Percentiles rank a stretch among this genome's conserved stretches.
Conservation (phyloP, 37 sponge, comb jelly and placozoan species). For the Halichondria panicea region DNA sequence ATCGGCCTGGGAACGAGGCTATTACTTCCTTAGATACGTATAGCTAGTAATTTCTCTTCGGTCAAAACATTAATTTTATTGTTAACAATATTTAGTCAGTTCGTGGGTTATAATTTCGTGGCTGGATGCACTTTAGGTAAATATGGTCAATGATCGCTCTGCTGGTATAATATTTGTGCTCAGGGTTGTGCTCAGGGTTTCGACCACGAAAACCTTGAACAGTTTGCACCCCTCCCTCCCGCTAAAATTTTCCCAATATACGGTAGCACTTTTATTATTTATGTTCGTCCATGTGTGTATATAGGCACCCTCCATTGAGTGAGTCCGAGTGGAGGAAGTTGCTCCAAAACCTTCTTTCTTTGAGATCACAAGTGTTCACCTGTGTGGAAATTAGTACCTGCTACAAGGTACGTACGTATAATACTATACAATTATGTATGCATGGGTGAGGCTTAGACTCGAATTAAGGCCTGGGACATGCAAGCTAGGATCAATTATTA, state of each 20-base stretch:
- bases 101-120: too few relatives aligned
- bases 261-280: not conserved
- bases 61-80: too few relatives aligned
- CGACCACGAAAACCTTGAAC: too few relatives aligned
- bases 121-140: too few relatives aligned
- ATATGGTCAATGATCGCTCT: too few relatives aligned
- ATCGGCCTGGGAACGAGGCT: too few relatives aligned
- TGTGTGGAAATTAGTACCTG: slow-evolving; percentile 44
- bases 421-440: not conserved
- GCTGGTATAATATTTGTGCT: too few relatives aligned
- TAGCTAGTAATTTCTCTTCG: too few relatives aligned
- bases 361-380: slow-evolving; percentile 35
- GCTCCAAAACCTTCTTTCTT: slow-evolving; percentile 29
- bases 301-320: slow-evolving; percentile 33
- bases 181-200: too few relatives aligned
- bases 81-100: too few relatives aligned
- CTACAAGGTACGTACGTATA: slow-evolving; percentile 36
- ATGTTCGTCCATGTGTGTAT: not conserved
- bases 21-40: too few relatives aligned
- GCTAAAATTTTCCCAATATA: not conserved
- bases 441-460: not conserved
- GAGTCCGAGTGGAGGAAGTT: slow-evolving; percentile 38
- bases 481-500: not conserved
- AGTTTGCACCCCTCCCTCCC: too few relatives aligned
- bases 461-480: not conserved